These are phyloP conservation scores for Drosophila eohydei DNA, from an alignment of 2,888 invertebrate genomes.

Conservation along the genomic window DNA sequence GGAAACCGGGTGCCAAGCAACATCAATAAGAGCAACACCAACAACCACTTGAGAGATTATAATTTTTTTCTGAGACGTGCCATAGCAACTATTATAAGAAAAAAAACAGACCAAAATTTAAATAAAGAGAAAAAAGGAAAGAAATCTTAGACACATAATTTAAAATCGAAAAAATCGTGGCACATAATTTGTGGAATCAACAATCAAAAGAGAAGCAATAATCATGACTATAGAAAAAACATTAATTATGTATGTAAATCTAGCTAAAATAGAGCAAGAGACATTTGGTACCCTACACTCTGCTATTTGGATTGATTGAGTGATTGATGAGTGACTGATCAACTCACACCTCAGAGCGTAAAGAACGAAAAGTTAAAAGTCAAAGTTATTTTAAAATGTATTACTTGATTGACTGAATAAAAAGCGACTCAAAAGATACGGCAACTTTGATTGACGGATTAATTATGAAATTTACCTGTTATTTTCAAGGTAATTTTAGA, in stretches of 20 bases:
- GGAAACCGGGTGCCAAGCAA: conserved; percentile 19
- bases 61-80: conserved; percentile 21
- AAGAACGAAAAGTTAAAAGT: not conserved
- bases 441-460: not conserved
- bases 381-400: not conserved
- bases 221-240: conserved; percentile 24
- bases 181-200: conserved; percentile 19
- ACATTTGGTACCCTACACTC: not conserved
- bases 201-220: conserved; percentile 5
- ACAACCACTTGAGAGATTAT: conserved; percentile 68
- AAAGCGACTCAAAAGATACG: not conserved
- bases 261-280: not conserved
- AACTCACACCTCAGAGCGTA: not conserved
- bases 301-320: not conserved
- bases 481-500: not conserved
- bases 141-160: conserved; percentile 22
- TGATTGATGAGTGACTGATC: not conserved
- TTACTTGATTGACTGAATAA: not conserved
- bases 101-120: conserved; percentile 19
- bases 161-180: conserved; percentile 2
- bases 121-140: not conserved
- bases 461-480: not conserved
- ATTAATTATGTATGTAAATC: conserved; percentile 11
- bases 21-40: conserved; percentile 29
- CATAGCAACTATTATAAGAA: not conserved